Conservation (phyloP, 1,140 invertebrate genomes). For the Bombyx mandarina region DNA sequence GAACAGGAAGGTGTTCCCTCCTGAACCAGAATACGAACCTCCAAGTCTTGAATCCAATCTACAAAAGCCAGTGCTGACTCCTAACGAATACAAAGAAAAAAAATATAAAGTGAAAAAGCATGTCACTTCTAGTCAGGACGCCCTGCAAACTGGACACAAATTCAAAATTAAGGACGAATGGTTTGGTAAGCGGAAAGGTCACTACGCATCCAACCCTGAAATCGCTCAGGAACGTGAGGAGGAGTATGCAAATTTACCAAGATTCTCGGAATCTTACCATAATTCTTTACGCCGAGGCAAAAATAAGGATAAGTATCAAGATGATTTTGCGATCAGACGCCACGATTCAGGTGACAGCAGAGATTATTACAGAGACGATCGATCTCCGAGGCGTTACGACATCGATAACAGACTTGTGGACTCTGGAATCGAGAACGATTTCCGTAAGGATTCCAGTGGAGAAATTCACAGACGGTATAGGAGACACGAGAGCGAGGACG, state of each 20-base stretch:
- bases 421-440: slow-evolving; percentile 85
- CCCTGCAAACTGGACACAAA: slow-evolving; percentile 54
- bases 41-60: slow-evolving; percentile 76
- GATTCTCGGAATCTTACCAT: slow-evolving; percentile 65
- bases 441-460: slow-evolving; percentile 78
- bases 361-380: slow-evolving; percentile 62
- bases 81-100: slow-evolving; percentile 69
- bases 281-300: slow-evolving; percentile 69
- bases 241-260: slow-evolving; percentile 58
- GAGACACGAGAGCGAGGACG: slow-evolving; percentile 73
- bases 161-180: slow-evolving; percentile 62
- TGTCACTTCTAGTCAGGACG: slow-evolving; percentile 71
- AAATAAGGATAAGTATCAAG: slow-evolving; percentile 53
- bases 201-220: slow-evolving; percentile 73
- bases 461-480: slow-evolving; percentile 61
- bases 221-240: slow-evolving; percentile 65
- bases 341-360: slow-evolving; percentile 63
- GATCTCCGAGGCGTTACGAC: slow-evolving; percentile 59
- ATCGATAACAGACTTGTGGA: slow-evolving; percentile 78
- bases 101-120: slow-evolving; percentile 64
- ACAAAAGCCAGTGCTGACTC: slow-evolving; percentile 72
- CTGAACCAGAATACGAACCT: slow-evolving; percentile 74
- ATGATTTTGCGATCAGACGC: slow-evolving; percentile 60
- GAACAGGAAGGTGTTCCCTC: slow-evolving; percentile 54
- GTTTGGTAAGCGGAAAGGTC: slow-evolving; percentile 66